Evolutionary conservation across 2,113 vertebrate species (phyloP), one percentile per base, ranked within the genome.

Genomic region (Blennius ocellaris): DNA sequence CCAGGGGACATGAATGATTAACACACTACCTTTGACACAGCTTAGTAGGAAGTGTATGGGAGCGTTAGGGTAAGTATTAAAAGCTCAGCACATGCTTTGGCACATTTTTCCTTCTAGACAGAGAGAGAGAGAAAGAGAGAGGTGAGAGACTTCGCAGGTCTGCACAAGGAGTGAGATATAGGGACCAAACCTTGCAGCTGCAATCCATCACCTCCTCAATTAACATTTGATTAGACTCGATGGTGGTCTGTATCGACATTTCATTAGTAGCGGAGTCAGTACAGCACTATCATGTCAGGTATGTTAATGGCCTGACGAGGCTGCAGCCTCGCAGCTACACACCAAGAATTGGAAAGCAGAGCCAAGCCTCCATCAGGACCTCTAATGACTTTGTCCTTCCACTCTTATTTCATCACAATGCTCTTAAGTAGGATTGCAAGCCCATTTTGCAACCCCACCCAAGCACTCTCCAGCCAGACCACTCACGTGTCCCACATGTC

Each of bases 141-240:
- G 21, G 21, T 30, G 21, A 30, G 21, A 37, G 48, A 21, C n/a
- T 30, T 30, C 21, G 4, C 21, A 4, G 21, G 21, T 30, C 14
- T 30, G 36, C 17, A 40, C 49, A 6, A 15, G 50, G 38, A 47
- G 47, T 30, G 59, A 74, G 8, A 69, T 52, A 67, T 14, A 48
- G 38, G 55, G 55, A 14, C 40, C 48, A 15, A 53, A 63, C 47
- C 67, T 54, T 39, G 43, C 48, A 63, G 41, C 70, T 21, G 15
- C 60, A 59, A 78, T 89, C 82, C 81, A 90, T 84, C 78, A 81
- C 66, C 54, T 75, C 82, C 75, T 77, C 76, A 86, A 89, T 91
- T 90, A 92, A 80, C 74, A 69, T 78, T 87, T 86, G 87, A 91
- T 90, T 84, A 78, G 69, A 15, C 56, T 64, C 62, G 85, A 89